Evolutionary conservation across 2,797 vertebrate genomes (phyloP).

Genomic region (Tragelaphus oryx): DNA sequence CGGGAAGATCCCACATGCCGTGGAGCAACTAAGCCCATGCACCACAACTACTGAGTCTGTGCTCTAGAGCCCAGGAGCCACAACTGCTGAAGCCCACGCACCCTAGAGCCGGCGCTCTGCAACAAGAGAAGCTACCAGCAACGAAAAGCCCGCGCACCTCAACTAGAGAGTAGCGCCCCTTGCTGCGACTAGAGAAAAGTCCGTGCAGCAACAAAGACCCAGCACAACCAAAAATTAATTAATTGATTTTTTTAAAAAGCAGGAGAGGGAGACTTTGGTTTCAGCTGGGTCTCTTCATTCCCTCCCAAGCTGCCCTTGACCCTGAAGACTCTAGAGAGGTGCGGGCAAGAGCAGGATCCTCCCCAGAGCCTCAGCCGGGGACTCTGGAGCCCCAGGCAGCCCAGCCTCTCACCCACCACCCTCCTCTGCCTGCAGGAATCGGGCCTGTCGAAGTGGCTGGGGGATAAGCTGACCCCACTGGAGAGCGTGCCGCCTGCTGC

Average conservation of each 20-base stretch:
- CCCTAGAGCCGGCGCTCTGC: fast-evolving
- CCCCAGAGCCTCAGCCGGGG: not conserved
- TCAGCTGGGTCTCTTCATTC: not conserved
- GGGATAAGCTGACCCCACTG: slow-evolving; percentile 85
- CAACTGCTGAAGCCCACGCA: not conserved
- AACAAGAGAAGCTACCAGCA: not conserved
- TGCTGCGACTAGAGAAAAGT: not conserved
- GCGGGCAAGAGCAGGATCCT: not conserved
- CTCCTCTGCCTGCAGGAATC: slow-evolving; percentile 81
- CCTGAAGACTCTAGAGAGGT: not conserved
- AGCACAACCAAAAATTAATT: not conserved
- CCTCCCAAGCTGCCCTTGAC: not conserved
- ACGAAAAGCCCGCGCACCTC: not conserved
- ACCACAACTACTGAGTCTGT: not conserved
- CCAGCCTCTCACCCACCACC: not conserved
- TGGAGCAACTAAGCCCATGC: not conserved
- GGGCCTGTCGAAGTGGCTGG: slow-evolving; percentile 88
- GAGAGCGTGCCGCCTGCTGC: slow-evolving; percentile 83
- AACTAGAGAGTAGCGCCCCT: not conserved
- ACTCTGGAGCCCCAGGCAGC: not conserved
- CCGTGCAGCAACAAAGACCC: not conserved
- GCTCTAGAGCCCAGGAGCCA: not conserved
- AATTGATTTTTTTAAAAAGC: not conserved
- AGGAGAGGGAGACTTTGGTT: not conserved
- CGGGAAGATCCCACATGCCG: not conserved